Conservation (phyloP, 2,797 vertebrate genomes). For the Enteromius unitaeniatus region DNA sequence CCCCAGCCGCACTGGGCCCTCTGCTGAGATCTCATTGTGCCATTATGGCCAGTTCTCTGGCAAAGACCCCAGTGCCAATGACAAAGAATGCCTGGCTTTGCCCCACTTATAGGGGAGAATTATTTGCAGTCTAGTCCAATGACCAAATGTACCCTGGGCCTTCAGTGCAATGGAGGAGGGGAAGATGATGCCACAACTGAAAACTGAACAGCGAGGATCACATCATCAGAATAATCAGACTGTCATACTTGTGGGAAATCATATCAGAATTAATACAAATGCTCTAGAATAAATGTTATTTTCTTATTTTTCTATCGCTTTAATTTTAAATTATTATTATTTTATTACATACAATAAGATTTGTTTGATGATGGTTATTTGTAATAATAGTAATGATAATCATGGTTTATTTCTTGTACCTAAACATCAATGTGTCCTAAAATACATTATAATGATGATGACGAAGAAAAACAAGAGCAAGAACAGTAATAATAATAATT, state of each 20-base stretch:
- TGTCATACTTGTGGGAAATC: not conserved
- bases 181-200: conserved; percentile 19
- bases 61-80: conserved; percentile 62
- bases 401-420: not conserved
- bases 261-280: not conserved
- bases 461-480: too few species aligned
- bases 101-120: conserved; percentile 61
- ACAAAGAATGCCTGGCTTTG: conserved; percentile 59
- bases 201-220: not conserved
- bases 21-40: conserved; percentile 65
- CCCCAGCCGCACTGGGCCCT: conserved; percentile 60
- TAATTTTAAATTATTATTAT: not conserved
- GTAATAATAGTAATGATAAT: not conserved
- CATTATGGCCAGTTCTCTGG: conserved; percentile 65
- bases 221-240: not conserved
- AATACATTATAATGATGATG: not conserved
- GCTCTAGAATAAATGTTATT: not conserved
- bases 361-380: too few species aligned
- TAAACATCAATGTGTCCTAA: not conserved
- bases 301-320: not conserved
- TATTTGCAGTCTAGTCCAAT: conserved; percentile 62
- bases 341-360: not conserved
- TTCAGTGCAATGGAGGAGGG: conserved; percentile 23
- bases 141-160: conserved; percentile 56
- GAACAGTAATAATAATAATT: too few species aligned